These are phyloP conservation scores for Dipodomys spectabilis DNA, from an alignment of 2,113 vertebrate genomes.

Conservation along the genomic window DNA sequence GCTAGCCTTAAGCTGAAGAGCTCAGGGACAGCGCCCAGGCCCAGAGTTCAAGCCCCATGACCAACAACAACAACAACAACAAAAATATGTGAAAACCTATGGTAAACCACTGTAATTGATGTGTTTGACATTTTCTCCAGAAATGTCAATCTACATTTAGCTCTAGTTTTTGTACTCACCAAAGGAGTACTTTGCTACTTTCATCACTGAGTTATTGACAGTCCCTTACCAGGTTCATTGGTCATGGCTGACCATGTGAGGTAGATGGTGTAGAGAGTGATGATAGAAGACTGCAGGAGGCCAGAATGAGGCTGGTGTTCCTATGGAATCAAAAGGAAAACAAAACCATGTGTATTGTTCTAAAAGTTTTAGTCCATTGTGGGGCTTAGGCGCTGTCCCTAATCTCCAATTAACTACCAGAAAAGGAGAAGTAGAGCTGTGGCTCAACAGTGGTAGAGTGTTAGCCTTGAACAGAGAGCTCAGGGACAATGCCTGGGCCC, in stretches of 20 bases:
- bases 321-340: conserved; percentile 84
- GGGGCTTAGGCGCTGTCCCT: neutral
- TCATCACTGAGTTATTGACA: neutral
- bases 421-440: no score
- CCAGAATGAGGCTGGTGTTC: conserved; percentile 92
- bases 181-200: neutral
- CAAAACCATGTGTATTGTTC: neutral
- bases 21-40: no score
- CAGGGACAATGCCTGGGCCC: no score
- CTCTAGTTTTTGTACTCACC: neutral
- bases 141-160: neutral
- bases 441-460: no score
- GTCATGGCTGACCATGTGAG: conserved; percentile 98
- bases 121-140: neutral
- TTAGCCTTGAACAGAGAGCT: no score
- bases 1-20: no score
- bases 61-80: no score
- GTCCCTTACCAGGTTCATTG: conserved; percentile 94
- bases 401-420: no score
- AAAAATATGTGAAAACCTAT: neutral
- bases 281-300: conserved; percentile 95
- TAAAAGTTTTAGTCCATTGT: neutral
- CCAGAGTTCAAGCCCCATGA: no score
- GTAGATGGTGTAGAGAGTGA: conserved; percentile 95
- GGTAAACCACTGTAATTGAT: neutral